Percentiles rank a stretch among this genome's conserved stretches.
Evolutionary conservation across 2,888 invertebrate genomes (phyloP).

Genomic region (Limnephilus lunatus): DNA sequence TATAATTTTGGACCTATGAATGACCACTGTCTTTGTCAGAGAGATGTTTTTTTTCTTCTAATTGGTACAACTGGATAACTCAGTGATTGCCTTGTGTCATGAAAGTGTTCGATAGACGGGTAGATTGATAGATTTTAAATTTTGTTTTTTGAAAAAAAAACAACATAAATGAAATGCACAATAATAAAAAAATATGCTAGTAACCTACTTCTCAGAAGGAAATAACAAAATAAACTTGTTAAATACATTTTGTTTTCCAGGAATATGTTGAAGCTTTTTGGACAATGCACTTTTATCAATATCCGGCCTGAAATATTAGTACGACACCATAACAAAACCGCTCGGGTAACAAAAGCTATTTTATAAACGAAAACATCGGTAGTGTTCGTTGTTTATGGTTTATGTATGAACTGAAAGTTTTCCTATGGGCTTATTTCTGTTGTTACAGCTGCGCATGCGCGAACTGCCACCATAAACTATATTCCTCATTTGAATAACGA

Average conservation of each 20-base stretch:
- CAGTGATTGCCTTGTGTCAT: too few species aligned
- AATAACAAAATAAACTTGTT: neutral
- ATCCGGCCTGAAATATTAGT: slow-evolving; percentile 15
- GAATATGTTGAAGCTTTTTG: neutral
- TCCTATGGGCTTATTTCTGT: slow-evolving; percentile 9
- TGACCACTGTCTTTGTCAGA: too few species aligned
- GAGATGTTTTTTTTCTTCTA: too few species aligned
- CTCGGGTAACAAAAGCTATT: neutral
- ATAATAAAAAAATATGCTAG: too few species aligned
- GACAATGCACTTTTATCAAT: neutral
- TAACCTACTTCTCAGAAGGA: neutral
- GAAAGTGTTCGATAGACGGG: too few species aligned
- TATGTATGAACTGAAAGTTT: slow-evolving; percentile 26
- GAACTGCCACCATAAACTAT: slow-evolving; percentile 24
- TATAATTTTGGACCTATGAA: too few species aligned
- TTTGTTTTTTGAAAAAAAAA: too few species aligned
- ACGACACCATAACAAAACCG: neutral
- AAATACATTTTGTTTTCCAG: neutral
- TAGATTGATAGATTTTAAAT: too few species aligned
- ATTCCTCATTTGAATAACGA: slow-evolving; percentile 48
- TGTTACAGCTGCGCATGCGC: slow-evolving; percentile 44
- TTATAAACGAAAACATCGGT: slow-evolving; percentile 6
- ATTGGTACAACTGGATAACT: too few species aligned
- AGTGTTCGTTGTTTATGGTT: neutral
- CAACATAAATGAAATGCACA: too few species aligned